Percentiles rank a stretch among this genome's conserved stretches.
Conservation (phyloP, 2,113 vertebrate species). For the Phocoena phocoena region DNA sequence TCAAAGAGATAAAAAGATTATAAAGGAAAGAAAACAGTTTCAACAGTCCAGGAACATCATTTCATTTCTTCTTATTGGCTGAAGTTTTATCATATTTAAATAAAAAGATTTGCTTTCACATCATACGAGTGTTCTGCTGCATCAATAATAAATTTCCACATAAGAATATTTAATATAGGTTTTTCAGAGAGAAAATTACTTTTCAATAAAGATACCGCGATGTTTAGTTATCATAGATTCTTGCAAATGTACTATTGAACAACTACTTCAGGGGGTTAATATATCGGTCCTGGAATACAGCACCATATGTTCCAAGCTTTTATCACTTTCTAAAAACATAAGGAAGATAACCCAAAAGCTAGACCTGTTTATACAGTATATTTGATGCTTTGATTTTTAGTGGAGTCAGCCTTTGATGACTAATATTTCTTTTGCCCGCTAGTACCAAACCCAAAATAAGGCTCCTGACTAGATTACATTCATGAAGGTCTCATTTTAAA, state of each 20-base stretch:
- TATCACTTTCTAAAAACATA: constrained; percentile 73
- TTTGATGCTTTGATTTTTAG: constrained; percentile 77
- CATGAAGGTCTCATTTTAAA: constrained; percentile 88
- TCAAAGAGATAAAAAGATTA: constrained; percentile 9
- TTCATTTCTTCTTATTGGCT: constrained; percentile 45
- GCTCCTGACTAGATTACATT: constrained; percentile 89
- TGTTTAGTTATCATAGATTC: constrained; percentile 36
- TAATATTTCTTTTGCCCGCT: constrained; percentile 72
- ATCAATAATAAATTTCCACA: constrained; percentile 68
- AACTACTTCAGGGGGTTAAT: constrained; percentile 33
- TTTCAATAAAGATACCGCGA: constrained; percentile 41
- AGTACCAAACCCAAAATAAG: constrained; percentile 78
- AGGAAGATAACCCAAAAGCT: constrained; percentile 75
- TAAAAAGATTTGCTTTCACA: constrained; percentile 40
- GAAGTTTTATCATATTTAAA: constrained; percentile 59
- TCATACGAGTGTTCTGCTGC: neutral
- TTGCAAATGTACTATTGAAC: constrained; percentile 37
- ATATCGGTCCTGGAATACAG: constrained; percentile 40
- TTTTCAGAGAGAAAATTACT: constrained; percentile 53
- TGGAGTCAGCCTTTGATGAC: constrained; percentile 73
- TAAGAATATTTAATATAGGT: constrained; percentile 54
- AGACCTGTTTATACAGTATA: constrained; percentile 65
- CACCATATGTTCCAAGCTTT: constrained; percentile 9
- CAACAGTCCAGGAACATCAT: constrained; percentile 27
- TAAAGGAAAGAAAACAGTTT: neutral